Evolutionary conservation across 2,113 vertebrate species (phyloP).

Genomic region (Rattus rattus): DNA sequence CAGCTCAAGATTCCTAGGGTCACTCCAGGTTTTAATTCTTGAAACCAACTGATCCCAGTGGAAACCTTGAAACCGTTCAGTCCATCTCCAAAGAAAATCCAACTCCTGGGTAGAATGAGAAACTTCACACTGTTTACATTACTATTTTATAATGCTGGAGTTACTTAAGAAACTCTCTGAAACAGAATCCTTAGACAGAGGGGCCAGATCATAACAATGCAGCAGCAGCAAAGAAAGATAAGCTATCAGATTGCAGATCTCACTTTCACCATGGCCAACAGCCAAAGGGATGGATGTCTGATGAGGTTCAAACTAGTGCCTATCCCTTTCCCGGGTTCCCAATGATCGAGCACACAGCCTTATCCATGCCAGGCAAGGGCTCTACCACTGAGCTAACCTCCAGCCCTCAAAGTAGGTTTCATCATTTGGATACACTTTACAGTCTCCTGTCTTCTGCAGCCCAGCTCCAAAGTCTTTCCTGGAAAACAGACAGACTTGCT

Average conservation of each 20-base stretch:
- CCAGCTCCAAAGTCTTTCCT: conserved; percentile 19
- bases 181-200: conserved; percentile 53
- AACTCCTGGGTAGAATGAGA: neutral
- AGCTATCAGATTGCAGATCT: conserved; percentile 48
- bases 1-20: conserved; percentile 36
- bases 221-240: conserved; percentile 24
- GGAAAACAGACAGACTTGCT: conserved; percentile 42
- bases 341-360: neutral
- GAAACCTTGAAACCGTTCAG: conserved; percentile 31
- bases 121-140: conserved; percentile 44
- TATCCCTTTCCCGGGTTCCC: neutral
- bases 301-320: conserved; percentile 32
- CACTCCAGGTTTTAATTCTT: conserved; percentile 53
- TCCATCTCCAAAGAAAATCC: conserved; percentile 8
- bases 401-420: conserved; percentile 28
- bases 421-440: conserved; percentile 34
- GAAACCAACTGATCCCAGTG: neutral
- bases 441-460: conserved; percentile 14
- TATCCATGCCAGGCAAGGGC: neutral
- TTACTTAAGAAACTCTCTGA: conserved; percentile 65
- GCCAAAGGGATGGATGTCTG: conserved; percentile 49
- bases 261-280: conserved; percentile 43
- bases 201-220: conserved; percentile 36
- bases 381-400: neutral
- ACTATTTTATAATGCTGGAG: conserved; percentile 23